phyloP scores from a whole-genome alignment of 2,888 invertebrate genomes.

The Zonitis immaculata region DNA sequence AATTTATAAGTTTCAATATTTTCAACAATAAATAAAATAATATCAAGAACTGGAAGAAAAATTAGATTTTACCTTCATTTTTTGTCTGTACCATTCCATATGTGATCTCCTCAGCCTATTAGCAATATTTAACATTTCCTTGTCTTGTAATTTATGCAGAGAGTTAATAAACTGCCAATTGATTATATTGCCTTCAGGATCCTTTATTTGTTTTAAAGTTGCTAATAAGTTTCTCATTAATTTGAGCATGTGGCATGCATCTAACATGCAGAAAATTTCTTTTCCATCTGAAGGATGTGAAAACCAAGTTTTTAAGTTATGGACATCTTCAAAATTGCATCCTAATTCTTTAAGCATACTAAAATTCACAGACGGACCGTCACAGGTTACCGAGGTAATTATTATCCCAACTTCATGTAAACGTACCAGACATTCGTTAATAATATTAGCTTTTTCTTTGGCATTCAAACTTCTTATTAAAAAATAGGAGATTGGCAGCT shows the following conservation, averaged over 20 bases:
- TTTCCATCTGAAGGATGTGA: too few species aligned
- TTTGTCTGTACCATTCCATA: constrained; percentile 19
- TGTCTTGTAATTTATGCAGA: constrained; percentile 15
- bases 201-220: background rate
- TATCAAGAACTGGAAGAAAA: too few species aligned
- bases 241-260: constrained; percentile 14
- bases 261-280: constrained; percentile 8
- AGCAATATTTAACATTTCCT: constrained; percentile 7
- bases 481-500: background rate
- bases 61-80: constrained; percentile 24
- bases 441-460: background rate
- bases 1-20: background rate
- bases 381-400: too few species aligned
- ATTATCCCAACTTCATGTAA: background rate
- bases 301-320: too few species aligned
- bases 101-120: constrained; percentile 17
- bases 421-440: background rate
- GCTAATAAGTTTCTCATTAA: constrained; percentile 9
- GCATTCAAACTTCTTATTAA: background rate
- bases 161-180: constrained; percentile 7
- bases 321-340: too few species aligned
- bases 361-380: background rate
- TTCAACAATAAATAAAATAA: background rate
- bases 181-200: constrained; percentile 5
- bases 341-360: background rate